Percentiles rank a stretch among this genome's conserved stretches.
Conservation (phyloP, 2,888 invertebrate genomes). For the Frankliniella intonsa region DNA sequence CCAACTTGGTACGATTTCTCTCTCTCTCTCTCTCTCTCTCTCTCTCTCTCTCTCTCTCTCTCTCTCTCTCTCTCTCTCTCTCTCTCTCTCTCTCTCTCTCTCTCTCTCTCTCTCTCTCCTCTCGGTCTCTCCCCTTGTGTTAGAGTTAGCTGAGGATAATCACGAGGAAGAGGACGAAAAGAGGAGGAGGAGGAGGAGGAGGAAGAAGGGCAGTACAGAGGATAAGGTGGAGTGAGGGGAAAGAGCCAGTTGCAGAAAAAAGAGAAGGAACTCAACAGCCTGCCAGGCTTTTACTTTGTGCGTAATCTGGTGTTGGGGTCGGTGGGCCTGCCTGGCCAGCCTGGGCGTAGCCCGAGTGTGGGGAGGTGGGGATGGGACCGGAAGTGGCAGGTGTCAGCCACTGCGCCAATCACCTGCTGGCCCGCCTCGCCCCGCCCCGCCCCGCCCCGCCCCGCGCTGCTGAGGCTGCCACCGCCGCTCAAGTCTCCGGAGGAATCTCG, state of each 20-base stretch:
- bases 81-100: no score
- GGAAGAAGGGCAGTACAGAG: background rate
- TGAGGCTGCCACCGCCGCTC: background rate
- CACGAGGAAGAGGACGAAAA: background rate
- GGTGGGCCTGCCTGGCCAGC: background rate
- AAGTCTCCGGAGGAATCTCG: background rate
- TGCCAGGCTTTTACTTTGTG: conserved; percentile 22
- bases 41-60: no score
- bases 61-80: no score
- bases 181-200: background rate
- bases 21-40: no score
- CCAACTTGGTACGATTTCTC: background rate
- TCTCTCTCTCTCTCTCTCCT: no score
- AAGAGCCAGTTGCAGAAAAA: background rate
- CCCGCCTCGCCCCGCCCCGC: no score
- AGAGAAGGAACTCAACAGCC: background rate
- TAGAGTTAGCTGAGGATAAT: background rate
- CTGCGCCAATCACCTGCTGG: conserved; percentile 10
- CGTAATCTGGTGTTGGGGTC: conserved; percentile 18
- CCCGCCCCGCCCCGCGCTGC: background rate
- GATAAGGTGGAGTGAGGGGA: background rate
- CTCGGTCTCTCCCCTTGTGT: background rate
- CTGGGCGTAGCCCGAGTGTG: background rate
- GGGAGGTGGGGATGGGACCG: background rate
- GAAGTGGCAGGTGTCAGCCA: background rate